These are phyloP conservation scores for Ibycter americanus DNA, from an alignment of 2,797 vertebrate species.

Conservation along the genomic window DNA sequence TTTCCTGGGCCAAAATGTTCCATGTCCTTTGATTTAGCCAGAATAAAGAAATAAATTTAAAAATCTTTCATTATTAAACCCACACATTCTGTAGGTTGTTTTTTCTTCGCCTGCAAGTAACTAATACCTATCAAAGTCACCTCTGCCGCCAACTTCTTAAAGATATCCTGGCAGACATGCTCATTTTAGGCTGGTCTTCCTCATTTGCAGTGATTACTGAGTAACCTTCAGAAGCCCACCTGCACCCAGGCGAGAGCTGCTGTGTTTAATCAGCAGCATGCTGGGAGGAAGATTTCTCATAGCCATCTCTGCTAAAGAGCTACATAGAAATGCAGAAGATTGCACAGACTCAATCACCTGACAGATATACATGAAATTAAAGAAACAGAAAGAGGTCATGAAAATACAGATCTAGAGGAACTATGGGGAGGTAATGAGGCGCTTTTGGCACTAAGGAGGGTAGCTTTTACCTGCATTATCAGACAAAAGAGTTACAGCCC, in stretches of 20 bases:
- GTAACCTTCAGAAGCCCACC: background rate
- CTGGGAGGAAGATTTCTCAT: background rate
- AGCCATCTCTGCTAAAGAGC: background rate
- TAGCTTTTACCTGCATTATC: background rate
- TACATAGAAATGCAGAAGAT: accelerated
- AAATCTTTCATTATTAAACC: background rate
- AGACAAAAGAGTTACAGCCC: background rate
- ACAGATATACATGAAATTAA: background rate
- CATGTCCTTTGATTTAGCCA: background rate
- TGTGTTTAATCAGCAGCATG: background rate
- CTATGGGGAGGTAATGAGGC: background rate
- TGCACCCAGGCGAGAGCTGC: background rate
- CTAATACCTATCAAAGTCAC: background rate
- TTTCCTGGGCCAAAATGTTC: background rate
- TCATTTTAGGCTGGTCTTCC: background rate
- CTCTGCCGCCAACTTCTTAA: background rate
- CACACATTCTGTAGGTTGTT: background rate
- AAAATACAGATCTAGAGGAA: background rate
- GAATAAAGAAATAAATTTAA: background rate
- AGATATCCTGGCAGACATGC: background rate
- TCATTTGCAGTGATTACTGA: background rate
- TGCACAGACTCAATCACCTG: background rate
- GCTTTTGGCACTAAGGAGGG: background rate
- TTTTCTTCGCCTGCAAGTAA: background rate
- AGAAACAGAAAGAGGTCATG: background rate